These are phyloP conservation scores for Montipora foliosa DNA, from an alignment of 64 coral and sea anemone genomes.

Conservation along the genomic window DNA sequence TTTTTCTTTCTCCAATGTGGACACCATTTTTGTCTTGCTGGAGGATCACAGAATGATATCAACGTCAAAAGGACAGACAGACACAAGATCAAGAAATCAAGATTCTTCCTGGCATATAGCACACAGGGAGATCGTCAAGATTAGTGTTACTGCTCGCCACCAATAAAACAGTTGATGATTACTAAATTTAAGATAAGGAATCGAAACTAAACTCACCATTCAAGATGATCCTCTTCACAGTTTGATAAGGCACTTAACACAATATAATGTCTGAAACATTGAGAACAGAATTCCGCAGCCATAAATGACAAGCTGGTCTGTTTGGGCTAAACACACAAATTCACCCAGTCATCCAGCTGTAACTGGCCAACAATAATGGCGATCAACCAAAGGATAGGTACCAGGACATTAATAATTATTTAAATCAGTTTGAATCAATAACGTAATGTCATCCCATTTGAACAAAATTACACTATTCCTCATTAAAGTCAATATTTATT, in stretches of 20 bases:
- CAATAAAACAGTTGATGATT: too few species aligned
- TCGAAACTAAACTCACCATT: slow-evolving; percentile 71
- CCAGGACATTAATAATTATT: neutral
- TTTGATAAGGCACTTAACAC: slow-evolving; percentile 92
- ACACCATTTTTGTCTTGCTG: too few species aligned
- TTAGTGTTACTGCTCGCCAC: too few species aligned
- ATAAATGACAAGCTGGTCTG: too few species aligned
- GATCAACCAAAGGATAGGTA: neutral
- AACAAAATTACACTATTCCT: neutral
- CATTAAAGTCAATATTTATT: too few species aligned
- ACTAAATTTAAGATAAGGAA: too few species aligned
- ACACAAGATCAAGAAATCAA: too few species aligned
- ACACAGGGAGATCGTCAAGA: too few species aligned
- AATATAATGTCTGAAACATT: slow-evolving; percentile 93
- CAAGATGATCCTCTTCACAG: slow-evolving; percentile 85
- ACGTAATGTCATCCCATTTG: neutral
- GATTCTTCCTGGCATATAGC: too few species aligned
- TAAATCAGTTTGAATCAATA: neutral
- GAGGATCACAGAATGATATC: too few species aligned
- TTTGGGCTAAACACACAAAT: neutral
- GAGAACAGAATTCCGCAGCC: slow-evolving; percentile 25
- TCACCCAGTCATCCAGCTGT: neutral
- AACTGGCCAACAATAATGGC: neutral
- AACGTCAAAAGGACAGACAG: too few species aligned
- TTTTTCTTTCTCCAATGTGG: too few species aligned